phyloP scores from a whole-genome alignment of 1,140 invertebrate species.

The Micrasema minimum region DNA sequence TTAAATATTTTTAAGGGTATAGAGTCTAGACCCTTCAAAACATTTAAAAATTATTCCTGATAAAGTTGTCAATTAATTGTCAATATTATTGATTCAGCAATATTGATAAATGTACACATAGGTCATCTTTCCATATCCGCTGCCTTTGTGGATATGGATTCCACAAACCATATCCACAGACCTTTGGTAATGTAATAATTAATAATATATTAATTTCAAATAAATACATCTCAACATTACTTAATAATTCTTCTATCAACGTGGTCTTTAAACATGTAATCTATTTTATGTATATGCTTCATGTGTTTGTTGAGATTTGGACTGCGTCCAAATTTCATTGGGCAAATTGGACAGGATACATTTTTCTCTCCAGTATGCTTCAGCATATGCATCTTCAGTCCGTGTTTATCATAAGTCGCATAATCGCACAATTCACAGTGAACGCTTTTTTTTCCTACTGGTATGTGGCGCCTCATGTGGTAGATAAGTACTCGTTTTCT shows the following conservation, averaged over 20 bases:
- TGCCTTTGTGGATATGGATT: too few species aligned
- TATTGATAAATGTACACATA: too few species aligned
- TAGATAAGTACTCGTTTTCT: constrained; percentile 63
- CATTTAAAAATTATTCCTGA: too few species aligned
- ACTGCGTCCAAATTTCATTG: constrained; percentile 64
- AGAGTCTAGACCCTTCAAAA: too few species aligned
- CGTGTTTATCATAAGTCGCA: constrained; percentile 59
- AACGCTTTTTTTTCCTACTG: constrained; percentile 59
- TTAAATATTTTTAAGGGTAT: too few species aligned
- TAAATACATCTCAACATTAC: too few species aligned
- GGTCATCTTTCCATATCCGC: too few species aligned
- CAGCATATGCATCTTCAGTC: constrained; percentile 62
- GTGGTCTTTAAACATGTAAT: constrained; percentile 60
- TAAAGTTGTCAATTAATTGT: too few species aligned
- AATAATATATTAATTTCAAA: too few species aligned
- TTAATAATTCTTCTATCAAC: constrained; percentile 48
- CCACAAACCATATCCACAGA: too few species aligned
- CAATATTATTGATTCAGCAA: too few species aligned
- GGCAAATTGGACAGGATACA: constrained; percentile 67
- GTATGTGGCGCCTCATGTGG: constrained; percentile 64
- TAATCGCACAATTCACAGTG: constrained; percentile 61
- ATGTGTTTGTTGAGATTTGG: constrained; percentile 64
- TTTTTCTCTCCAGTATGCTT: constrained; percentile 69
- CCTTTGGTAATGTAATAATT: too few species aligned
- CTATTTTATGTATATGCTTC: constrained; percentile 59